Base-by-base conservation (phyloP, 1,140 invertebrate species). In the Microplitis demolitor region DNA sequence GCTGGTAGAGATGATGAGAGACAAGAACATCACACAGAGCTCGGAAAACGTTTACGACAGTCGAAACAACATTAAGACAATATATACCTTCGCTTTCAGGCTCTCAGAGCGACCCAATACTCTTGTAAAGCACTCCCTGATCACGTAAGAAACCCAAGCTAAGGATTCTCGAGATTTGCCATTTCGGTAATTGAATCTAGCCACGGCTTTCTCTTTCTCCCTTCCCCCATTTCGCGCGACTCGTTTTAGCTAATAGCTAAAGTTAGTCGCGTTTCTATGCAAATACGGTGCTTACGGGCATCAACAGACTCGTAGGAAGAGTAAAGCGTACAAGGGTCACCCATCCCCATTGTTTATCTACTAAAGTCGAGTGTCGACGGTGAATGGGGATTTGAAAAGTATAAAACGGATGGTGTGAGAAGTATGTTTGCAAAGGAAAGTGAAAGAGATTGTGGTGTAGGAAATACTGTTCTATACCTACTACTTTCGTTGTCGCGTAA, bases 231-330 rank as follows among this genome's bases (percentile, higher is more conserved):
- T 11, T 45, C 39, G 9, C n/a, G 33, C 58, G 14, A 16, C 33
- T 35, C 58, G 37, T 63, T 50, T 50, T 31, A 9, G 14, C 81
- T 82, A 83, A 83, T 81, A 83, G 81, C 76, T 75, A 77, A 83
- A 83, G 81, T 83, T 82, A 78, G 82, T 80, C 76, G 80, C 78
- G 78, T 83, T 82, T 83, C 79, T 81, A 83, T 83, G 82, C 82
- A 83, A 83, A 83, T 83, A 78, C 76, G 76, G 80, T 81, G 79
- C 80, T 83, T 78, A 81, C 76, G 78, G 78, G 78, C 73, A 80
- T 82, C 76, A 76, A 39, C 11, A 64, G 68, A 61, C 37, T 33
- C 11, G n/a, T 4, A 74, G 76, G 76, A 75, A 71, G 73, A 72
- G 71, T 66, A 45, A 50, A 51, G 75, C 66, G 16, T 35, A 54